Conservation (phyloP, 2,113 vertebrate genomes). For the Mellivora capensis region DNA sequence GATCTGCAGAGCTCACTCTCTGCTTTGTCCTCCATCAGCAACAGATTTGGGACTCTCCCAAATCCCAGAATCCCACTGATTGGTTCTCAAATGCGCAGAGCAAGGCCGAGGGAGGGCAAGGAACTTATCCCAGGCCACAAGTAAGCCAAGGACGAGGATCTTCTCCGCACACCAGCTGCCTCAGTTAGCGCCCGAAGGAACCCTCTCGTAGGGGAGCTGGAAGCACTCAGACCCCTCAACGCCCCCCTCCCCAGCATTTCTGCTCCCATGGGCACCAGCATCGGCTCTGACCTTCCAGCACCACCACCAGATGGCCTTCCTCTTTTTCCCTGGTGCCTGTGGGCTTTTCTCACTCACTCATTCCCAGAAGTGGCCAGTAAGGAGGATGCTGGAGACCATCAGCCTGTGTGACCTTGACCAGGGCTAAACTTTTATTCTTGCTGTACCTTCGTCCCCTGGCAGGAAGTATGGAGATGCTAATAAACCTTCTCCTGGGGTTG, state of each 20-base stretch:
- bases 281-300: not conserved
- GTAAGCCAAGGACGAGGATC: not conserved
- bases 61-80: not conserved
- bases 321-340: fast-evolving
- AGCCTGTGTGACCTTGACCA: not conserved
- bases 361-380: not conserved
- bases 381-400: not conserved
- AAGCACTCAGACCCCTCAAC: not conserved
- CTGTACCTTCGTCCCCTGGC: not conserved
- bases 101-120: not conserved
- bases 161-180: not conserved
- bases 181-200: not conserved
- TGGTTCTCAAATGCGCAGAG: not conserved
- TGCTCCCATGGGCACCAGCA: fast-evolving
- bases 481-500: not conserved
- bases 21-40: not conserved
- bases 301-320: fast-evolving
- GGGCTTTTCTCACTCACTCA: not conserved
- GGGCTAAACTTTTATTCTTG: not conserved
- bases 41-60: no score
- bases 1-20: not conserved
- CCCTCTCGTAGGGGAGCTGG: not conserved
- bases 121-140: not conserved
- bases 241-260: fast-evolving
- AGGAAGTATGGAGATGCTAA: not conserved